Percentiles rank a stretch among this genome's conserved stretches.
Evolutionary conservation across 2,113 vertebrate species (phyloP).

Genomic region (Sander lucioperca): DNA sequence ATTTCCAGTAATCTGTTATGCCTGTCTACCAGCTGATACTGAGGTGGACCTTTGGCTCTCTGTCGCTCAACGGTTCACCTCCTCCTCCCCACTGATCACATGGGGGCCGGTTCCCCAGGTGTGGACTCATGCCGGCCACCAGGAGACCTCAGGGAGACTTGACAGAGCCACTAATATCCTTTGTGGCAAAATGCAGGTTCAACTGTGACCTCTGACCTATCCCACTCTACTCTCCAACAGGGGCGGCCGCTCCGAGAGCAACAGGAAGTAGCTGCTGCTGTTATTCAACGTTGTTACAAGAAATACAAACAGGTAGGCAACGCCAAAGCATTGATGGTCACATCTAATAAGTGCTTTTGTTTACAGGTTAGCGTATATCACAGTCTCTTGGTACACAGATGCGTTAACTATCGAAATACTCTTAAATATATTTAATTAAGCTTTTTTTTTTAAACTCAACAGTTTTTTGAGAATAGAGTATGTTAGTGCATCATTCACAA

Average conservation of each 20-base stretch:
- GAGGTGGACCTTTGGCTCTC: constrained; percentile 53
- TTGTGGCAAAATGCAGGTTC: constrained; percentile 55
- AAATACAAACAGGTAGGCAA: constrained; percentile 97
- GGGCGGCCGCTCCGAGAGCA: constrained; percentile 95
- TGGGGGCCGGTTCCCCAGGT: constrained; percentile 38
- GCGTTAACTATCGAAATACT: not conserved
- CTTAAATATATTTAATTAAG: not conserved
- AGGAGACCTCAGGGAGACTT: constrained; percentile 54
- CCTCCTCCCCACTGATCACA: constrained; percentile 38
- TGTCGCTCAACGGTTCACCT: constrained; percentile 43
- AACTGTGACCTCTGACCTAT: constrained; percentile 72
- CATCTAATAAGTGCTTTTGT: not conserved
- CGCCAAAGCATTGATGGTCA: not conserved
- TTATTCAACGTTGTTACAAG: constrained; percentile 98
- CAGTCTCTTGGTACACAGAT: not conserved
- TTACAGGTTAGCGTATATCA: not conserved
- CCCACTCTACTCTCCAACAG: constrained; percentile 82
- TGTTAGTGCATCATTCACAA: constrained; percentile 50
- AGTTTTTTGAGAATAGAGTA: not conserved
- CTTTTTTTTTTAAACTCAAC: not conserved
- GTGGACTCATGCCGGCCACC: constrained; percentile 47
- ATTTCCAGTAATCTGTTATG: constrained; percentile 74
- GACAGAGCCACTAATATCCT: constrained; percentile 54
- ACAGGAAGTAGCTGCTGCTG: constrained; percentile 97
- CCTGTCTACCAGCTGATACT: constrained; percentile 68